These are phyloP conservation scores for Drosophila hawaiiensis DNA, from an alignment of 2,888 invertebrate genomes.

Conservation along the genomic window DNA sequence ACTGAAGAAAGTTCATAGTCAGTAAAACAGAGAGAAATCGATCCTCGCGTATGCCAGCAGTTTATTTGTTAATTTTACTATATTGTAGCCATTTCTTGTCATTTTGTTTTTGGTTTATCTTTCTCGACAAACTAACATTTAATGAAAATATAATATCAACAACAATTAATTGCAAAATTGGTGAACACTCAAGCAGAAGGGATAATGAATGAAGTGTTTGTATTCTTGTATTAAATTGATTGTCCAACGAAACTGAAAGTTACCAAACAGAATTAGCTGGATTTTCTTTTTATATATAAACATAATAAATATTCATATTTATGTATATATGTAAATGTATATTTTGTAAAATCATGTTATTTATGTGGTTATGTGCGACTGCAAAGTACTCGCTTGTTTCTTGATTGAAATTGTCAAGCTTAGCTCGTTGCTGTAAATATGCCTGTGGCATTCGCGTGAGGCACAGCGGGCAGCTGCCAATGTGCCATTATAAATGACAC, in stretches of 20 bases:
- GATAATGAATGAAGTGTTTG: too few relatives aligned
- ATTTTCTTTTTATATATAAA: neutral
- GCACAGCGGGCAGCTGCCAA: constrained; percentile 26
- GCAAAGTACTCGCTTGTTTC: constrained; percentile 2
- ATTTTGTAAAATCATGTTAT: neutral
- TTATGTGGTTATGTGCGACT: neutral
- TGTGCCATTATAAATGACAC: constrained; percentile 25
- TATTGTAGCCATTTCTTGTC: too few relatives aligned
- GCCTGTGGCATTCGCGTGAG: constrained; percentile 8
- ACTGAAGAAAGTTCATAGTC: neutral
- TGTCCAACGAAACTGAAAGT: neutral
- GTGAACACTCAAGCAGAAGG: neutral
- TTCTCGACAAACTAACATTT: constrained; percentile 1
- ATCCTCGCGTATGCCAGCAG: neutral
- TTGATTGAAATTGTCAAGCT: constrained; percentile 35
- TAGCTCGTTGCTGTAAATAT: constrained; percentile 19
- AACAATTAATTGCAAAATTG: constrained; percentile 11
- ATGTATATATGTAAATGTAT: neutral
- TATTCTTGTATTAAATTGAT: neutral
- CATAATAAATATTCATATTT: too few relatives aligned
- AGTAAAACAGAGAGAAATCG: neutral
- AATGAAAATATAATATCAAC: neutral
- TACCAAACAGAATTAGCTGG: neutral
- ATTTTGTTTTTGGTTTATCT: too few relatives aligned
- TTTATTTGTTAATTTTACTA: neutral